Evolutionary conservation across 2,797 vertebrate genomes (phyloP).

Genomic region (Percopsis omiscomaycus): DNA sequence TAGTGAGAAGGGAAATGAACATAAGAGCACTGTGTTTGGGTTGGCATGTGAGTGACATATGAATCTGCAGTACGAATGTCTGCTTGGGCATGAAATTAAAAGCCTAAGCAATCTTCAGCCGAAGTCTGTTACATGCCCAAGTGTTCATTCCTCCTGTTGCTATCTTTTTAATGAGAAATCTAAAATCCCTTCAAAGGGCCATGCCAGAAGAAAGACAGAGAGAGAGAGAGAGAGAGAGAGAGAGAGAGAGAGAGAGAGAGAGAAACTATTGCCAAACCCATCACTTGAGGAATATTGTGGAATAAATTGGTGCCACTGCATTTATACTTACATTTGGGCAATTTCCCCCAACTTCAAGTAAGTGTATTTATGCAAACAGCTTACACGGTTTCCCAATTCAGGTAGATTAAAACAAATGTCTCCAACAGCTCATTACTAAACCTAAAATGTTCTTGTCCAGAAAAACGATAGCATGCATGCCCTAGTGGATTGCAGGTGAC

Average conservation of each 20-base stretch:
- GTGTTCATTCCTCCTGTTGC: constrained; percentile 24
- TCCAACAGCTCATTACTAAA: background rate
- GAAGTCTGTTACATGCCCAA: constrained; percentile 14
- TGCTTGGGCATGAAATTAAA: constrained; percentile 14
- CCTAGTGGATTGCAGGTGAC: background rate
- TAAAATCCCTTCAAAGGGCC: constrained; percentile 7
- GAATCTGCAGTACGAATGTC: constrained; percentile 13
- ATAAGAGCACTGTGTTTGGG: background rate
- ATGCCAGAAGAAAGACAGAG: background rate
- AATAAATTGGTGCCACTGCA: background rate
- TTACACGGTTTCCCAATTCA: background rate
- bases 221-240: background rate
- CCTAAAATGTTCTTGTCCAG: background rate
- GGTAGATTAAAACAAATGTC: background rate
- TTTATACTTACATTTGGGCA: background rate
- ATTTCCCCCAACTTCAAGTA: background rate
- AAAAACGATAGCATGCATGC: background rate
- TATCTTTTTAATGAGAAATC: constrained; percentile 13
- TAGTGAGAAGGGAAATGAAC: constrained; percentile 11
- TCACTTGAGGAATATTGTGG: background rate
- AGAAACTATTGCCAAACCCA: background rate
- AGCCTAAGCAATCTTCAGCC: background rate
- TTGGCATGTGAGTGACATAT: background rate
- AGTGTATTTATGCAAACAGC: background rate
- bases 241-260: background rate